These are phyloP conservation scores for Periophthalmus modestus DNA, from an alignment of 2,113 vertebrate genomes.

Conservation along the genomic window DNA sequence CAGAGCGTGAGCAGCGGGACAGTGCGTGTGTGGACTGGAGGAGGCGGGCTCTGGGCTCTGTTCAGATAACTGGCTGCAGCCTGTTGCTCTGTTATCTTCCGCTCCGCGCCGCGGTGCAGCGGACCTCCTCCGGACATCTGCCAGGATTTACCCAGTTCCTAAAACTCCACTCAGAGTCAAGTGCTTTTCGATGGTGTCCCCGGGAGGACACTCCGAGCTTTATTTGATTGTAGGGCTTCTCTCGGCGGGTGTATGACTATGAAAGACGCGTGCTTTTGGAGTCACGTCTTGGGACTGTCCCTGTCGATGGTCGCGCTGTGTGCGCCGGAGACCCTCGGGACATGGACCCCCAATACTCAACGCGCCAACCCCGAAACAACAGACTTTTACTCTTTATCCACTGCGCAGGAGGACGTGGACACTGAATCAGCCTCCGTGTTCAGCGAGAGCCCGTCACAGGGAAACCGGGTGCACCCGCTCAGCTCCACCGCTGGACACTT, in stretches of 20 bases:
- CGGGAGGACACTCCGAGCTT: slow-evolving; percentile 51
- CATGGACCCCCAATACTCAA: slow-evolving; percentile 53
- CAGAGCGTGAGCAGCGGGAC: neutral
- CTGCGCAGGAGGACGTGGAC: slow-evolving; percentile 22
- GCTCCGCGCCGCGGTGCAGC: slow-evolving; percentile 52
- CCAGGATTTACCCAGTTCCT: slow-evolving; percentile 45
- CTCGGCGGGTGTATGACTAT: slow-evolving; percentile 47
- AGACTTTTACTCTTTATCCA: slow-evolving; percentile 13
- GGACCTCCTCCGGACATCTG: slow-evolving; percentile 42
- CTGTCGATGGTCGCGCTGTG: slow-evolving; percentile 65
- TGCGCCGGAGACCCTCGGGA: slow-evolving; percentile 60
- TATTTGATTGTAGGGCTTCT: slow-evolving; percentile 56
- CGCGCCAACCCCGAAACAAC: slow-evolving; percentile 40
- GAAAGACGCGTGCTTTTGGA: slow-evolving; percentile 76
- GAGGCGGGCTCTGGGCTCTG: neutral
- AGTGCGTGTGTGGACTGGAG: neutral
- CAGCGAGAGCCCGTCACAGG: slow-evolving; percentile 60
- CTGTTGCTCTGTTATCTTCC: slow-evolving; percentile 53
- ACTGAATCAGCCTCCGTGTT: slow-evolving; percentile 35
- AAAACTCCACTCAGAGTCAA: slow-evolving; percentile 21
- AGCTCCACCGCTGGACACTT: slow-evolving; percentile 24
- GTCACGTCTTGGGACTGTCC: slow-evolving; percentile 56
- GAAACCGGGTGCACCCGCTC: slow-evolving; percentile 45
- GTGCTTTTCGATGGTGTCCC: slow-evolving; percentile 72
- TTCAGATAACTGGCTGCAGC: slow-evolving; percentile 67